A percentile compares a stretch with the other conserved stretches of the same genome.
These are phyloP conservation scores for Stegophylla sp. DNA, from an alignment of 2,888 invertebrate genomes.

Conservation along the genomic window DNA sequence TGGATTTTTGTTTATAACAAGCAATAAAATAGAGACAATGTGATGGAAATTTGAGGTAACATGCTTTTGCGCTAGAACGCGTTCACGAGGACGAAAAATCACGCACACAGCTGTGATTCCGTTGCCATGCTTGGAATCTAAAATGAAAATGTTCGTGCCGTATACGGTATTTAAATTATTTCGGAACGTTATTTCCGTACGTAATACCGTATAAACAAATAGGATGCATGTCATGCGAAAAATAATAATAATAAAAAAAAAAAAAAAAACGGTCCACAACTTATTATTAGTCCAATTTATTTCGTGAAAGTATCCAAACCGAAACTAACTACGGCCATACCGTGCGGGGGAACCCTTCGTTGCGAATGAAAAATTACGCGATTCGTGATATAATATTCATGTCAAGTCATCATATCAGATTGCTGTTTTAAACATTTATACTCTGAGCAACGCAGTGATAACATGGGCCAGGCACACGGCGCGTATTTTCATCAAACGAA, in stretches of 20 bases:
- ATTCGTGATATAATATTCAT: conserved; percentile 34
- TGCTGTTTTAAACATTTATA: conserved; percentile 36
- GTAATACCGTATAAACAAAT: neutral
- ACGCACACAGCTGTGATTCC: neutral
- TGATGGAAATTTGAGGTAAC: neutral
- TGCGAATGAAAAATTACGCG: conserved; percentile 14
- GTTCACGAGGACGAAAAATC: no score
- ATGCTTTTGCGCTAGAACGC: no score
- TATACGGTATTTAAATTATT: neutral
- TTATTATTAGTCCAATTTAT: conserved; percentile 42
- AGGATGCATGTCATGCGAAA: neutral
- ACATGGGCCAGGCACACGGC: neutral
- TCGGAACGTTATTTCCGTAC: neutral
- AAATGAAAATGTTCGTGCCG: neutral
- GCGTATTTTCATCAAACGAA: conserved; percentile 9
- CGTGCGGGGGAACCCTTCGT: neutral
- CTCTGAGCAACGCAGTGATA: neutral
- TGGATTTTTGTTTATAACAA: no score
- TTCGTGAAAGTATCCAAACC: conserved; percentile 17
- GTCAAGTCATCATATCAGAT: conserved; percentile 45
- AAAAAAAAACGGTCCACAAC: neutral
- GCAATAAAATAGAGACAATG: neutral
- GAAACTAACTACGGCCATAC: neutral
- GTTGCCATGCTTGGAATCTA: neutral
- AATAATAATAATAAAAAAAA: no score